Evolutionary conservation across 2,888 invertebrate genomes (phyloP), one percentile per base, ranked within the genome.

Genomic region (Ormyrus rosae): DNA sequence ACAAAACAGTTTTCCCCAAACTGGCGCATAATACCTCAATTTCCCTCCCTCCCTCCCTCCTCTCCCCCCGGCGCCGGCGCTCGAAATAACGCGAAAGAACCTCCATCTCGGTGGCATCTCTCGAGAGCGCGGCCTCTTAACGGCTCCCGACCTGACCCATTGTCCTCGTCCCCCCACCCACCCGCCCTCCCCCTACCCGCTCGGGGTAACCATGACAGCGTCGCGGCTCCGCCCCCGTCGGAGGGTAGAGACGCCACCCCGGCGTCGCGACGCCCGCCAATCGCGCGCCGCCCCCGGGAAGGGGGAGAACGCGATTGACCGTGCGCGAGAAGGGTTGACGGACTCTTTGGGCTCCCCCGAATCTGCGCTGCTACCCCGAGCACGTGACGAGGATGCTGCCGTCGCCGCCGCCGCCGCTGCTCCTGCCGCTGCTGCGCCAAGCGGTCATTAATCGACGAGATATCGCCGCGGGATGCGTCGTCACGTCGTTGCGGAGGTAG

Each of bases 261-360:
- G n/a, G 63, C 46, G 34, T 10, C 34, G 13, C 63, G 63, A n/a
- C 58, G 58, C 58, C 11, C 45, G 63, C 63, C 63, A 10, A 19
- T 11, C 3, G 9, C 63, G 63, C 88, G 87, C 85, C 19, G 85
- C 84, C 19, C 19, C 19, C 19, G 19, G 19, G 19, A 19, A 19
- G 19, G 19, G 19, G 19, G 19, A 19, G 19, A 19, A 19, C 19
- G 19, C 19, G 19, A 19, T 19, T 19, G 19, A 19, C 19, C 19
- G 19, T 19, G 19, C 19, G 19, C 19, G 19, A 19, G 19, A 19
- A 19, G 19, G 19, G 19, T 19, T 19, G 19, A 19, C 19, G 19
- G 19, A 19, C 19, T 19, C 19, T 19, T 19, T 19, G 19, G 19
- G 19, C 19, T 19, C 19, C 19, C 19, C 19, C 19, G 19, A 19